Conservation (phyloP, 2,797 vertebrate species). For the Rhodeus uyekii region DNA sequence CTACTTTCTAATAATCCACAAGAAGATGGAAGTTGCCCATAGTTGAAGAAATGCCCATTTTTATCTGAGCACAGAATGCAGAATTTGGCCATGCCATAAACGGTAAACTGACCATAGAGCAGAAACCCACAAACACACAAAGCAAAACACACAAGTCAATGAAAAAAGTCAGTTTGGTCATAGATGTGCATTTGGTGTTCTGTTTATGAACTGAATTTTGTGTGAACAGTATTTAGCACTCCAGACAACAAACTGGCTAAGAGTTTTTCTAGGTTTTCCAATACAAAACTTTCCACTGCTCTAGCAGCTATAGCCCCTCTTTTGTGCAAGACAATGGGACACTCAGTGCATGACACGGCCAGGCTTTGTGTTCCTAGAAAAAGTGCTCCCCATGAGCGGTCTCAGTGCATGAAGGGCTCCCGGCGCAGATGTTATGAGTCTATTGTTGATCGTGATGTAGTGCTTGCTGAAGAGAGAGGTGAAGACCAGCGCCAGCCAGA, state of each 20-base stretch:
- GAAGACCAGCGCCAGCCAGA: slow-evolving; percentile 49
- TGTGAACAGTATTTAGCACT: background rate
- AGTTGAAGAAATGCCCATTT: background rate
- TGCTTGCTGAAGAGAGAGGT: slow-evolving; percentile 42
- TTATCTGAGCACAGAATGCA: background rate
- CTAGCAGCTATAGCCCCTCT: background rate
- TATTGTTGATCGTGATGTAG: slow-evolving; percentile 62
- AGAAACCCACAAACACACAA: background rate
- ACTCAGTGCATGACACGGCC: slow-evolving; percentile 36
- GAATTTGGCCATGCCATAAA: background rate
- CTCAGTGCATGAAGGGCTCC: slow-evolving; percentile 59
- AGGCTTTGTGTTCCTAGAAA: slow-evolving; percentile 50
- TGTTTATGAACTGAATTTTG: background rate
- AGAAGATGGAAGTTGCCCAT: background rate
- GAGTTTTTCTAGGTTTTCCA: background rate
- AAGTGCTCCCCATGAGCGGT: slow-evolving; percentile 57
- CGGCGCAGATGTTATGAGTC: slow-evolving; percentile 67
- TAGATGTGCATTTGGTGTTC: background rate
- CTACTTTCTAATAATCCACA: background rate
- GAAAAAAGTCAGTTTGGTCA: background rate
- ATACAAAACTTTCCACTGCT: background rate
- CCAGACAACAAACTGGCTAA: background rate
- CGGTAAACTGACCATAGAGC: background rate
- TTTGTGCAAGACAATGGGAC: slow-evolving; percentile 42
- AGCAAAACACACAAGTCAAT: background rate